Base-by-base conservation (phyloP, 1,140 invertebrate species). In the Drosophila pachea region DNA sequence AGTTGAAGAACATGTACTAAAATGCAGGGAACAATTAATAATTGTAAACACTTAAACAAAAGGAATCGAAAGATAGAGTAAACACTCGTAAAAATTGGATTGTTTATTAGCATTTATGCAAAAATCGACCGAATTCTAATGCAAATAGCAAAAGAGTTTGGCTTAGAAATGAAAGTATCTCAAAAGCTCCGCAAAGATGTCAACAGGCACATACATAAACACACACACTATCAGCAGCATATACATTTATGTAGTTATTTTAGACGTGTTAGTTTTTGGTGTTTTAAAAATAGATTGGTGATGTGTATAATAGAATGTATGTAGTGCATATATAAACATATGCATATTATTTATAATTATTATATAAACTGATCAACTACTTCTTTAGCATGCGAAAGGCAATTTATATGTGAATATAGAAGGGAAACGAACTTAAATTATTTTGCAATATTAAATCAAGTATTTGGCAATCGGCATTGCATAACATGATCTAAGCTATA, bases 11-110 rank as follows among this genome's bases (percentile, higher is more conserved):
- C 65, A 73, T 86, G 69, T 74, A 86, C 72, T 79, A 78, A 71
- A 86, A 86, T 86, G 81, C 81, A 86, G 81, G 81, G 81, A 86
- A 86, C 81, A 86, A 86, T 86, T 86, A 62, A 86, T 86, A 86
- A 86, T 86, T 86, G 81, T 86, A 86, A 83, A 70, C 69, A 60
- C 36, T 49, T 61, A 59, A 58, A 59, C 31, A 61, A 63, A 74
- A 63, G 56, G 66, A 70, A 68, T 42, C 33, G 49, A 56, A 60
- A 42, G n/a, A 38, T 9, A 45, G 52, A 35, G 58, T 8, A 61
- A 61, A 61, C 58, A 53, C 42, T 59, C 66, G 65, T 52, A 63
- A 43, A 42, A 55, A 36, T 63, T 16, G 75, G 73, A 69, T 69
- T 74, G 62, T 74, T 74, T 66, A 66, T 5, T 48, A 63, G 55